These are phyloP conservation scores for Drosophila sordidapex DNA, from an alignment of 2,888 invertebrate species.

Conservation along the genomic window DNA sequence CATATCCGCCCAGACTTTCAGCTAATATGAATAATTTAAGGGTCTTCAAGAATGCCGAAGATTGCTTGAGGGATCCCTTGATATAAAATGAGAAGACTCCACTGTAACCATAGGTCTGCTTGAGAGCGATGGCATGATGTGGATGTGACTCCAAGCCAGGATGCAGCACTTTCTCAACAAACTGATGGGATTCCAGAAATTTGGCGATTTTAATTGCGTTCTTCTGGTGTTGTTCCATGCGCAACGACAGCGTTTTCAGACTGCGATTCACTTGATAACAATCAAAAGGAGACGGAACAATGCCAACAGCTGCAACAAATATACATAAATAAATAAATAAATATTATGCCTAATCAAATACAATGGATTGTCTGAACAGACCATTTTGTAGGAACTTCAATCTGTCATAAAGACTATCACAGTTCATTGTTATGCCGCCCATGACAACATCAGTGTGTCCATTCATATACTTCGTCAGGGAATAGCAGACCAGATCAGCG, in stretches of 20 bases:
- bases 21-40: slow-evolving; percentile 94
- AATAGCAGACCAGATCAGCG: slow-evolving; percentile 96
- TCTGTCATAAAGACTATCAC: slow-evolving; percentile 89
- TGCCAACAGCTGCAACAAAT: slow-evolving; percentile 86
- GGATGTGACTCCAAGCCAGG: slow-evolving; percentile 95
- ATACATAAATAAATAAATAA: neutral
- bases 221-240: slow-evolving; percentile 95
- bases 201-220: slow-evolving; percentile 92
- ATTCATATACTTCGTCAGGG: slow-evolving; percentile 98
- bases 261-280: slow-evolving; percentile 97
- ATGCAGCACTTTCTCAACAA: slow-evolving; percentile 92
- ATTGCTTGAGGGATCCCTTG: slow-evolving; percentile 90
- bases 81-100: slow-evolving; percentile 96
- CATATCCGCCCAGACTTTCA: slow-evolving; percentile 97
- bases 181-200: slow-evolving; percentile 92
- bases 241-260: slow-evolving; percentile 95
- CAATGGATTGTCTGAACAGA: slow-evolving; percentile 76
- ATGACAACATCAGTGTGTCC: slow-evolving; percentile 99
- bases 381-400: slow-evolving; percentile 95
- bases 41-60: slow-evolving; percentile 89
- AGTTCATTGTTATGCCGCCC: slow-evolving; percentile 93
- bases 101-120: slow-evolving; percentile 94
- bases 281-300: slow-evolving; percentile 98
- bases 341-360: slow-evolving; percentile 50
- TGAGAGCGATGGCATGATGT: slow-evolving; percentile 91